Base-by-base conservation (phyloP, 2,113 vertebrate genomes). In the Anguilla japonica region DNA sequence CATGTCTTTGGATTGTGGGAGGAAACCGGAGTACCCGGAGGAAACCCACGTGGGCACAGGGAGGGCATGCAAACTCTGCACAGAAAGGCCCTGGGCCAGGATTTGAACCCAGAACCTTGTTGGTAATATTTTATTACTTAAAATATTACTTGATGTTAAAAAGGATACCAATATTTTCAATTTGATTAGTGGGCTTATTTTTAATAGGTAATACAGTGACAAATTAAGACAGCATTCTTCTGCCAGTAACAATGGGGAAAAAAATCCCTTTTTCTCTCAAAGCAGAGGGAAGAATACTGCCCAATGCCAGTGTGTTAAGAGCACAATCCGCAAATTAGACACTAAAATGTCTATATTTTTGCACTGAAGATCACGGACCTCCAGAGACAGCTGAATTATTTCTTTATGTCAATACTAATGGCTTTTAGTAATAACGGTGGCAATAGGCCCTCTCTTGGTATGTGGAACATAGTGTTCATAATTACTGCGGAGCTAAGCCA, bases 171-270 rank as follows among this genome's bases (percentile, higher is more conserved):
- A 22, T 15, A 18, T 20, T 20, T 11, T 3, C 2, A 18, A 60
- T 60, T 60, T 0, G 15, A 60, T 60, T 60, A 88, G 88, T 63
- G 5, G 81, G 86, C 39, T 41, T 18, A 13, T 89, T 85, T 80
- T n/a, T 67, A 91, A 92, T 90, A 88, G 84, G 88, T 34, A 95
- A 94, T 96, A 95, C 95, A 92, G 93, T 80, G 90, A 95, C 96
- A 96, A 95, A 97, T 97, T 95, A 96, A 95, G 94, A 92, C 93
- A 92, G 93, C 53, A 46, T 95, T 95, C 95, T 95, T 92, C 89
- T 82, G 88, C 91, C 91, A 92, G 93, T 94, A 93, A 93, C 92
- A 94, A 93, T 91, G 86, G 89, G 43, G 90, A 92, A 94, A 93
- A 93, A 91, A 93, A 92, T 94, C 91, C 85, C 90, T 82, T 80